Conservation (phyloP, 2,888 invertebrate genomes). For the Andricus curvator region DNA sequence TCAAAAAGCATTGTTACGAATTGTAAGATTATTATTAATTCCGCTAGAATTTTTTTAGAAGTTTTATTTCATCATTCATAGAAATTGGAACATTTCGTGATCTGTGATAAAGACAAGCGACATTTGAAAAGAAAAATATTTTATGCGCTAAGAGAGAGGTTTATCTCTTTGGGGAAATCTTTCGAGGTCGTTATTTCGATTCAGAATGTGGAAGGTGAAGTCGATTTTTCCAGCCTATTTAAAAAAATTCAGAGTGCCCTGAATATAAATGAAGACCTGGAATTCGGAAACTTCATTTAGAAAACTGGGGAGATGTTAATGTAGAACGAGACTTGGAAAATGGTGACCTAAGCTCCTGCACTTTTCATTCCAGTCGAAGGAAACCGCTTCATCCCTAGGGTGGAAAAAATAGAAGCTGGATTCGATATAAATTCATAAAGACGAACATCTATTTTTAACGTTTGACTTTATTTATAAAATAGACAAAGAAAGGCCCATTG, state of each 20-base stretch:
- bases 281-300: conserved; percentile 22
- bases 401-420: not conserved
- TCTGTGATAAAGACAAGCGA: not conserved
- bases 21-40: too few relatives aligned
- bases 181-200: not conserved
- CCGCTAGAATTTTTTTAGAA: too few relatives aligned
- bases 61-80: not conserved
- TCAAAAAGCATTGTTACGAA: too few relatives aligned
- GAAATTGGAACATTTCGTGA: not conserved
- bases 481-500: not conserved
- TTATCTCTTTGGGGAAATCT: conserved; percentile 22
- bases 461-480: too few relatives aligned
- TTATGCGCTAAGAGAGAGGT: not conserved
- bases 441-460: not conserved
- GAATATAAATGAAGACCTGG: conserved; percentile 16
- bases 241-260: not conserved
- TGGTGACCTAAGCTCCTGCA: conserved; percentile 6
- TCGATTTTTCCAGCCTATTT: not conserved
- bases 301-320: not conserved
- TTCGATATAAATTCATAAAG: not conserved
- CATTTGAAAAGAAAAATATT: not conserved
- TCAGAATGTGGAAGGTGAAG: not conserved
- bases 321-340: not conserved
- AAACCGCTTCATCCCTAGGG: not conserved
- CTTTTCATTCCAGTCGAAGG: not conserved